phyloP scores from a whole-genome alignment of 2,797 vertebrate genomes.

The Rhadinocentrus ornatus region DNA sequence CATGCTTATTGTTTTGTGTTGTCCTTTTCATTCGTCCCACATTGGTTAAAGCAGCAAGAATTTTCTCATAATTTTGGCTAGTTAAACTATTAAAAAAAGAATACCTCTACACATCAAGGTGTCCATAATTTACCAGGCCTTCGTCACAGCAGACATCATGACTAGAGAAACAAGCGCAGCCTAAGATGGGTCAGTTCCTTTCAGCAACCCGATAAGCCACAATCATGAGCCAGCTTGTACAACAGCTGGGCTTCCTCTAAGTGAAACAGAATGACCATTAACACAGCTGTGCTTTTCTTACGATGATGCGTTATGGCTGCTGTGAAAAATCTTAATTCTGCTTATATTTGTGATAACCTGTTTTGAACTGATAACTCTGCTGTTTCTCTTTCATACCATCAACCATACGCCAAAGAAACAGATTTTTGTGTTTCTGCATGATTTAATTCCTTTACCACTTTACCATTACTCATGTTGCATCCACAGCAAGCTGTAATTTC shows the following conservation, averaged over 20 bases:
- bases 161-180: neutral
- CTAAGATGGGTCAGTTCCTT: neutral
- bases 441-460: conserved; percentile 39
- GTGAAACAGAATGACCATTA: neutral
- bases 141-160: conserved; percentile 18
- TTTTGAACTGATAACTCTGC: conserved; percentile 39
- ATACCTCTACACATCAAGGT: conserved; percentile 11
- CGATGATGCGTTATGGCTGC: neutral
- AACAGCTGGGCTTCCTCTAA: neutral
- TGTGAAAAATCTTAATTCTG: conserved; percentile 6
- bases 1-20: conserved; percentile 21
- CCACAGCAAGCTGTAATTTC: conserved; percentile 44
- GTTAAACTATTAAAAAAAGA: conserved; percentile 10
- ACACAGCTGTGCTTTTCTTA: conserved; percentile 8
- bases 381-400: conserved; percentile 60
- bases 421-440: conserved; percentile 63
- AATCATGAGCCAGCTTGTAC: neutral
- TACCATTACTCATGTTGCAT: conserved; percentile 54
- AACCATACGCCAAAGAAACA: conserved; percentile 34
- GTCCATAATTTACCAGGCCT: conserved; percentile 6
- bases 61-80: neutral
- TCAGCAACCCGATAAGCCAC: neutral
- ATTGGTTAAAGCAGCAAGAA: neutral
- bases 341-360: conserved; percentile 38
- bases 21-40: conserved; percentile 5